These are phyloP conservation scores for Anarsia innoxiella DNA, from an alignment of 2,888 invertebrate genomes.

Conservation along the genomic window DNA sequence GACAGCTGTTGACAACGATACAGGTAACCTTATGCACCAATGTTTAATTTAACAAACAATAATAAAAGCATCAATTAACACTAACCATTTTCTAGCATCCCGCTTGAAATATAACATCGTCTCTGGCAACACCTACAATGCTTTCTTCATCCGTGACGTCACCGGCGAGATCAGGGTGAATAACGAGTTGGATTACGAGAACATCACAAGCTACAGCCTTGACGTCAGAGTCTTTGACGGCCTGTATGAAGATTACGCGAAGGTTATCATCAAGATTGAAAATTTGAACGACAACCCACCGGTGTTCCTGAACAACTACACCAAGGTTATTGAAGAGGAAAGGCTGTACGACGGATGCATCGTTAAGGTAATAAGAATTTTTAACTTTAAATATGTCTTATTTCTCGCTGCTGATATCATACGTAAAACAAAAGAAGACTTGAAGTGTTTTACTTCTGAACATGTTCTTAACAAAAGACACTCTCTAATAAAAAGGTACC, in stretches of 20 bases:
- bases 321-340: constrained; percentile 86
- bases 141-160: constrained; percentile 88
- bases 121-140: constrained; percentile 88
- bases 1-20: constrained; percentile 90
- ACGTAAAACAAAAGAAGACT: too few species aligned
- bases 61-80: too few species aligned
- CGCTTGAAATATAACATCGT: constrained; percentile 91
- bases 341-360: constrained; percentile 80
- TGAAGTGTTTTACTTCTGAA: too few species aligned
- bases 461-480: too few species aligned
- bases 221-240: constrained; percentile 90
- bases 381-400: too few species aligned
- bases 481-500: too few species aligned
- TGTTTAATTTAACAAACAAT: too few species aligned
- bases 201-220: constrained; percentile 88
- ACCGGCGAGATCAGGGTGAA: constrained; percentile 91
- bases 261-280: constrained; percentile 88
- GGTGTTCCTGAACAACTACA: constrained; percentile 83
- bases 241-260: constrained; percentile 86
- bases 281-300: constrained; percentile 97
- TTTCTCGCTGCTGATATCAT: too few species aligned
- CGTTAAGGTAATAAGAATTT: constrained; percentile 70
- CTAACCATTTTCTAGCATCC: constrained; percentile 82
- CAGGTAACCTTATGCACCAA: too few species aligned
- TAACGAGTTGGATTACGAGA: constrained; percentile 87